These are phyloP conservation scores for Tipula helvola DNA, from an alignment of 2,888 invertebrate species.

Conservation along the genomic window DNA sequence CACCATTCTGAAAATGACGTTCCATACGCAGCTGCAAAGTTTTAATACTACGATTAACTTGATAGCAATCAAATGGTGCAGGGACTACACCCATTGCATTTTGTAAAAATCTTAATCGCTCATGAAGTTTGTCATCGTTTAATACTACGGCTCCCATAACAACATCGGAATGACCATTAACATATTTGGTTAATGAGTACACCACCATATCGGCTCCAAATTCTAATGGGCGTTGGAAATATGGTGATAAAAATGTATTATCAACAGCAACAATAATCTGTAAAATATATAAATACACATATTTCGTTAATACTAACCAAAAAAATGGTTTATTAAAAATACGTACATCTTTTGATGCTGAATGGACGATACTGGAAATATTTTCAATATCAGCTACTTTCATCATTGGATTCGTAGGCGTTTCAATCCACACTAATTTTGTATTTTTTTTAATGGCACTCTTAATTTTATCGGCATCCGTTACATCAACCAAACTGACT, in stretches of 20 bases:
- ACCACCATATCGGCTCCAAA: conserved; percentile 84
- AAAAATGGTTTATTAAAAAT: too few relatives aligned
- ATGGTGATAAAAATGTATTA: conserved; percentile 87
- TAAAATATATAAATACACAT: conserved; percentile 12
- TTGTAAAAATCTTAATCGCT: conserved; percentile 70
- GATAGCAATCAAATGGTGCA: conserved; percentile 90
- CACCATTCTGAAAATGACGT: conserved; percentile 66
- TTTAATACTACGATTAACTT: conserved; percentile 87
- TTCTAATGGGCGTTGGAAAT: conserved; percentile 79
- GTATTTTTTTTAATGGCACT: conserved; percentile 68
- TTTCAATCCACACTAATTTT: conserved; percentile 89
- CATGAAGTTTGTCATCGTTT: conserved; percentile 56
- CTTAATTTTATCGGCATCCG: conserved; percentile 49
- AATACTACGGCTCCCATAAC: conserved; percentile 86
- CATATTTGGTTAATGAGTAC: conserved; percentile 93
- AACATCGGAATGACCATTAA: conserved; percentile 96
- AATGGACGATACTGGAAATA: conserved; percentile 49
- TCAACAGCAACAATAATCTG: conserved; percentile 70
- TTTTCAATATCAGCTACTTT: conserved; percentile 80
- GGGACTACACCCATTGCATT: conserved; percentile 76
- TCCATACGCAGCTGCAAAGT: conserved; percentile 88
- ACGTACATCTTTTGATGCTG: conserved; percentile 26
- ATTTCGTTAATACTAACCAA: too few relatives aligned
- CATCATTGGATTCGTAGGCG: conserved; percentile 89
- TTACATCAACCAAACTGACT: conserved; percentile 66